Percentiles rank a stretch among this genome's conserved stretches.
phyloP scores from a whole-genome alignment of 2,113 vertebrate genomes.

The Vidua chalybeata region DNA sequence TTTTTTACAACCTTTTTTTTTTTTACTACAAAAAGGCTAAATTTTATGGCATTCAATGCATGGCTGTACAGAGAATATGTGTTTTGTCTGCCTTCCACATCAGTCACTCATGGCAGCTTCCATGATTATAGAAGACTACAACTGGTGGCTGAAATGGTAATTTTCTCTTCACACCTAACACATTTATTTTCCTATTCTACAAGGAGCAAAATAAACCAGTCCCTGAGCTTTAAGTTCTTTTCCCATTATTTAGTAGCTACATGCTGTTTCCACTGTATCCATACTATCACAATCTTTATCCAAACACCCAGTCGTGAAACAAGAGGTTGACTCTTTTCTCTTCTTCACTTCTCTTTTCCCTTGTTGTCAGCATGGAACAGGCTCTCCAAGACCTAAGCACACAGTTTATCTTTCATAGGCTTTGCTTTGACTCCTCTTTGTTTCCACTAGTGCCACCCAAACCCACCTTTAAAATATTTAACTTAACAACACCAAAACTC shows the following conservation, averaged over 20 bases:
- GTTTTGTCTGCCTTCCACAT: neutral
- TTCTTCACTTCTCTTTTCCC: neutral
- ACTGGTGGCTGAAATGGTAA: neutral
- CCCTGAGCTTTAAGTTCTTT: neutral
- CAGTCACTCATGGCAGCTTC: neutral
- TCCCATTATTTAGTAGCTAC: neutral
- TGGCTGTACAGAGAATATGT: neutral
- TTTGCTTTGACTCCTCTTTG: neutral
- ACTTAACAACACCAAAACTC: neutral
- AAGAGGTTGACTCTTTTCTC: neutral
- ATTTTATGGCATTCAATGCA: neutral
- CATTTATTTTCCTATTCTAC: neutral
- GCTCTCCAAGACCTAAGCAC: neutral
- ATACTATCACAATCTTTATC: neutral
- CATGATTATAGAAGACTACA: neutral
- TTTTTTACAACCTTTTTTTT: neutral
- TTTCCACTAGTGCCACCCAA: neutral
- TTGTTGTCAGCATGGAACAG: neutral
- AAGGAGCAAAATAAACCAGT: neutral
- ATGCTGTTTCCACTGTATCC: neutral
- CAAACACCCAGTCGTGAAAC: neutral
- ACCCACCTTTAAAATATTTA: neutral
- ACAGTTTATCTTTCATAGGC: neutral
- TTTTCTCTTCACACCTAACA: neutral
- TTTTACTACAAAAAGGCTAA: neutral